Percentiles rank a stretch among this genome's conserved stretches.
phyloP scores from a whole-genome alignment of 2,797 vertebrate genomes.

The Lepilemur ruficaudatus region DNA sequence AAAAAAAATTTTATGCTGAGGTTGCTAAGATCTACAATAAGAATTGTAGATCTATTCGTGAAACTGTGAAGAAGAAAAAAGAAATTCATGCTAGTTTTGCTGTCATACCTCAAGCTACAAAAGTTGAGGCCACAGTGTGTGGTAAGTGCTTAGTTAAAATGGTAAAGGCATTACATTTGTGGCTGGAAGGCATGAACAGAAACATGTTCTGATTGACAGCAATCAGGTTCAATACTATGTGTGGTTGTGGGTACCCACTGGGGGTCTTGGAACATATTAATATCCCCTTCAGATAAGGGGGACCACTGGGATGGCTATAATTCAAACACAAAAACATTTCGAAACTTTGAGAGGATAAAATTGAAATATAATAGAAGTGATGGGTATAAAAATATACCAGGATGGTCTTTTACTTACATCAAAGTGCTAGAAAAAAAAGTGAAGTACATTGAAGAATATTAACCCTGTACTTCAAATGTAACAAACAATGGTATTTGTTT shows the following conservation, averaged over 20 bases:
- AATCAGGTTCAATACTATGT: background rate
- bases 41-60: background rate
- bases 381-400: background rate
- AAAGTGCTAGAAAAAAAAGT: background rate
- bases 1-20: background rate
- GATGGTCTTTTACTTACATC: background rate
- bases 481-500: background rate
- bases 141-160: background rate
- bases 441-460: conserved; percentile 20
- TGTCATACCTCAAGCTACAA: background rate
- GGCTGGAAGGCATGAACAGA: background rate
- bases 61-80: background rate
- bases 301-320: background rate
- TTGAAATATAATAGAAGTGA: background rate
- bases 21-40: background rate
- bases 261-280: background rate
- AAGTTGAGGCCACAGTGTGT: background rate
- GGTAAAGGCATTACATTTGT: background rate
- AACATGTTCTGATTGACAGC: background rate
- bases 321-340: background rate
- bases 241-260: background rate
- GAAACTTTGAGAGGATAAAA: background rate
- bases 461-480: background rate
- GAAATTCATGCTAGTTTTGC: background rate
- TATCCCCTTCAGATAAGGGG: background rate